Evolutionary conservation across 2,797 vertebrate genomes (phyloP).

Genomic region (Centroberyx gerrardi): DNA sequence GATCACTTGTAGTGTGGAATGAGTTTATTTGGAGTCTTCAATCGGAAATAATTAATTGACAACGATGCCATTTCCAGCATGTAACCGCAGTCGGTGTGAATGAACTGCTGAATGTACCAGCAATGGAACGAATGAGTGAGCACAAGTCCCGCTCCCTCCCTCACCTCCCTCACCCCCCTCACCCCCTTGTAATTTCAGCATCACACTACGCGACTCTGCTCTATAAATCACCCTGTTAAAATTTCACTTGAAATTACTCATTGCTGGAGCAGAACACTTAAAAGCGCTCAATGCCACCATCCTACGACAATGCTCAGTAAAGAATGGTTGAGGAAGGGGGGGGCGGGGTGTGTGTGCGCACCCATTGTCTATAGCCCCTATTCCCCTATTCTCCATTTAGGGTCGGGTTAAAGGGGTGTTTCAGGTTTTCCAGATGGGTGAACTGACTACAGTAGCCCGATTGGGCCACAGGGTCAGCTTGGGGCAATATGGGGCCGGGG

Average conservation of each 20-base stretch:
- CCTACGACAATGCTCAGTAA: conserved; percentile 52
- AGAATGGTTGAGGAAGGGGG: conserved; percentile 36
- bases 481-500: conserved; percentile 45
- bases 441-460: conserved; percentile 65
- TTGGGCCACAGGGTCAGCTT: conserved; percentile 60
- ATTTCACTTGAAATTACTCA: conserved; percentile 44
- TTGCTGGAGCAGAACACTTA: conserved; percentile 53
- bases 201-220: background rate
- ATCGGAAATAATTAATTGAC: no score
- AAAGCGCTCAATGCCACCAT: conserved; percentile 28
- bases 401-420: conserved; percentile 58
- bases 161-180: no score
- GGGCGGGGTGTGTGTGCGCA: background rate
- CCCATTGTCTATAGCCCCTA: conserved; percentile 42
- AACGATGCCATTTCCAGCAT: no score
- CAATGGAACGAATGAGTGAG: no score
- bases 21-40: no score
- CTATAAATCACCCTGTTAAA: conserved; percentile 27
- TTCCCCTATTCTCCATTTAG: conserved; percentile 20
- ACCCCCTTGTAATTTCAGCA: background rate
- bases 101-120: no score
- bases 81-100: no score
- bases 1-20: no score
- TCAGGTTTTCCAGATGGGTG: conserved; percentile 74
- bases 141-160: no score